Percentiles rank a stretch among this genome's conserved stretches.
Evolutionary conservation across 1,140 invertebrate genomes (phyloP).

Genomic region (silkworm (Bombyx mori)): DNA sequence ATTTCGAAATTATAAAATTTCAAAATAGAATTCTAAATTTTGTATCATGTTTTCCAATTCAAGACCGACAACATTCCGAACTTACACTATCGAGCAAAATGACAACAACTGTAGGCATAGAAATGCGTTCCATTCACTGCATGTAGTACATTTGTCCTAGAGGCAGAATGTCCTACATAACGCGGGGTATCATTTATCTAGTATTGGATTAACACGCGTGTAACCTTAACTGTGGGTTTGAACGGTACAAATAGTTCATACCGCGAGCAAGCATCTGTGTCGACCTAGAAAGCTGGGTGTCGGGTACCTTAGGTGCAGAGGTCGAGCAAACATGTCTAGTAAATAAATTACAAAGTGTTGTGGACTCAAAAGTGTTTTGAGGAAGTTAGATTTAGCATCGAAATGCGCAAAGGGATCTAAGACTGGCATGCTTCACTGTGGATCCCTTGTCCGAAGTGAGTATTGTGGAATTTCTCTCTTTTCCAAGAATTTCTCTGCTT

Average conservation of each 20-base stretch:
- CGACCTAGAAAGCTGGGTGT: constrained; percentile 44
- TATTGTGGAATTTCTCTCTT: no score
- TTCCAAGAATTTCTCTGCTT: no score
- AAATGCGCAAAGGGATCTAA: no score
- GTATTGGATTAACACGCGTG: constrained; percentile 35
- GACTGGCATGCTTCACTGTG: no score
- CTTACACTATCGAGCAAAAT: not conserved
- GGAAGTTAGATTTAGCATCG: no score
- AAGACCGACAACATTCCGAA: not conserved
- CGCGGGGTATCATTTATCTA: constrained; percentile 31
- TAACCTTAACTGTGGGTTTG: constrained; percentile 32
- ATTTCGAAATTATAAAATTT: no score
- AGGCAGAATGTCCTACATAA: constrained; percentile 24
- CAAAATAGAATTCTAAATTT: no score
- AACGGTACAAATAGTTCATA: constrained; percentile 53
- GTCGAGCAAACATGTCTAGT: constrained; percentile 32
- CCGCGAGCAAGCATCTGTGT: constrained; percentile 35
- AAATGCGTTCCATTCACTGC: not conserved
- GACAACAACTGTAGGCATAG: not conserved
- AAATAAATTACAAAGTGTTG: constrained; percentile 24
- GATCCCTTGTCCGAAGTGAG: no score
- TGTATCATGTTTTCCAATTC: no score
- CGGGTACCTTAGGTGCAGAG: constrained; percentile 35
- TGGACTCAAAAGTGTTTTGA: constrained; percentile 1
- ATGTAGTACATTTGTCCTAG: constrained; percentile 4